Evolutionary conservation across 1,140 invertebrate genomes (phyloP), one percentile per base, ranked within the genome.

Genomic region (Acromyrmex charruanus): DNA sequence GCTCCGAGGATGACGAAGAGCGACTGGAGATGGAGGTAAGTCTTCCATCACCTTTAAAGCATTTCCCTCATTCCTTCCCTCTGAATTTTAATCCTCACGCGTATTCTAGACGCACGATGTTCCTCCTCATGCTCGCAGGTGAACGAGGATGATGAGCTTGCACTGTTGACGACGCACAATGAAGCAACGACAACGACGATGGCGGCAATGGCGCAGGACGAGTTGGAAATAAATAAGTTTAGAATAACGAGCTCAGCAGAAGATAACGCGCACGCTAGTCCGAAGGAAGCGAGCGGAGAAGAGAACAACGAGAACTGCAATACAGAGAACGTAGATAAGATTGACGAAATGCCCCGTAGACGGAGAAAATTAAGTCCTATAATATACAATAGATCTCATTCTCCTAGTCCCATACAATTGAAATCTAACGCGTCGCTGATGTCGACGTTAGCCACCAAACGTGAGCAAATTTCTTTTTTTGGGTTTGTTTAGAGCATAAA

Each of bases 321-420:
- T 25, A 93, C 84, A 31, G 93, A 94, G 77, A 93, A 93, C 79
- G 44, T 91, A 2, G 89, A 90, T n/a, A 74, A 86, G 31, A 69
- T 79, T 63, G 91, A 93, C 44, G 87, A 92, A 49, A 71, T 81
- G 74, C 85, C 86, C 9, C 89, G 69, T 49, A 94, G 91, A 77
- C 94, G 91, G 39, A 92, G 94, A 88, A 95, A 95, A 93, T 89
- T 95, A 6, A 95, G 94, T 82, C 95, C 95, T 6, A 95, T 95
- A 68, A 72, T 95, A 53, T 95, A 94, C 69, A 94, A 90, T 10
- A 90, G 93, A 85, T 93, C 93, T 71, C 89, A 93, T 58, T 95
- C 94, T 6, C 91, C 93, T 7, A 94, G 90, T 88, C 93, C 93
- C 2, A 79, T 81, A 12, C 89, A 92, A 51, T 18, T 86, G 9